Conservation (phyloP, 2,888 invertebrate species). For the Dynastes grantii region DNA sequence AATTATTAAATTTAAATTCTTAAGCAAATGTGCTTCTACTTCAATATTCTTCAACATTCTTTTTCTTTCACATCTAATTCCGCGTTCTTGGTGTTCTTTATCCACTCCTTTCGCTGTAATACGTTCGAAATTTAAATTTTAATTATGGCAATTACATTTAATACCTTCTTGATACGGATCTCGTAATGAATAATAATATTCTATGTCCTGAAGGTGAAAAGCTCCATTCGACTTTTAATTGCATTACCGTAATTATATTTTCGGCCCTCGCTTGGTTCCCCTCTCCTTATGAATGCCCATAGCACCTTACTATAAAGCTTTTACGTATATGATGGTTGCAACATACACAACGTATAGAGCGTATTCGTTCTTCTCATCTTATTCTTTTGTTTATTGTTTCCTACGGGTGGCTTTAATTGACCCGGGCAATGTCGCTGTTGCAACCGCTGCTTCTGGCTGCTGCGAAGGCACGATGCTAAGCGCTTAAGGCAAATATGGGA, state of each 20-base stretch:
- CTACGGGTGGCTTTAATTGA: constrained; percentile 39
- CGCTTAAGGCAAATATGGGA: constrained; percentile 1
- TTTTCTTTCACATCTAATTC: too few relatives aligned
- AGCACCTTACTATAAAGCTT: neutral
- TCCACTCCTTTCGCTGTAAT: neutral
- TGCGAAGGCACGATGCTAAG: neutral
- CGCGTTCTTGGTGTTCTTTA: too few relatives aligned
- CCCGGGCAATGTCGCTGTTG: neutral
- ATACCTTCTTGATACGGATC: constrained; percentile 34
- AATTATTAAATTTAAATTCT: too few relatives aligned
- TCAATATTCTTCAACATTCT: too few relatives aligned
- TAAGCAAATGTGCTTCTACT: too few relatives aligned
- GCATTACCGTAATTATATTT: constrained; percentile 44
- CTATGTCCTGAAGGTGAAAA: constrained; percentile 19
- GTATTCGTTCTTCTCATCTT: neutral
- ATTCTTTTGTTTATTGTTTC: constrained; percentile 46
- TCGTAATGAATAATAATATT: constrained; percentile 35
- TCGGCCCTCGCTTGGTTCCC: neutral
- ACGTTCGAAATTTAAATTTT: constrained; percentile 39
- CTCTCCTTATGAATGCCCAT: neutral
- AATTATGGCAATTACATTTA: constrained; percentile 44
- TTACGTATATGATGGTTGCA: neutral
- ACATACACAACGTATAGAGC: too few relatives aligned
- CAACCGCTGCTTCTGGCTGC: constrained; percentile 3
- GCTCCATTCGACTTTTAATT: constrained; percentile 30